These are phyloP conservation scores for Denticeps clupeoides DNA, from an alignment of 2,797 vertebrate genomes.

Conservation along the genomic window DNA sequence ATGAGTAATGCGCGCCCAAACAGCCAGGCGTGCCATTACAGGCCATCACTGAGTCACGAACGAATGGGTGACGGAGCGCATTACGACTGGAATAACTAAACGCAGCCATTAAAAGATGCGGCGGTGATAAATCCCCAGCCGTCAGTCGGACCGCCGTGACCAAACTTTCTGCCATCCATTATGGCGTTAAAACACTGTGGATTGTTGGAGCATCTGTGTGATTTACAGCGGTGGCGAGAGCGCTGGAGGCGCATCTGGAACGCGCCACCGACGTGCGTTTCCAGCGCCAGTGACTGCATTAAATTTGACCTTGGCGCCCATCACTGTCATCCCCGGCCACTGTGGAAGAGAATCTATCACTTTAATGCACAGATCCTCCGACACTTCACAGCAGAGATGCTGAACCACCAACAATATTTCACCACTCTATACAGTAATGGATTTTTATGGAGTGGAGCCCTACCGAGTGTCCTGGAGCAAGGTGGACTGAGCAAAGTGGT, in stretches of 20 bases:
- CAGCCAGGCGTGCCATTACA: constrained; percentile 43
- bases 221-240: too few relatives aligned
- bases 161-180: too few relatives aligned
- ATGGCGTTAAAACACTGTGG: too few relatives aligned
- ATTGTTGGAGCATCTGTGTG: too few relatives aligned
- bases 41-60: constrained; percentile 48
- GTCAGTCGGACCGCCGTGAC: too few relatives aligned
- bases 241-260: too few relatives aligned
- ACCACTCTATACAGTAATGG: background rate
- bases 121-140: too few relatives aligned
- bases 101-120: constrained; percentile 28
- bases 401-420: background rate
- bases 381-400: background rate
- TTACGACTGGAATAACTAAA: constrained; percentile 42
- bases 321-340: too few relatives aligned
- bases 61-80: constrained; percentile 42
- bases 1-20: constrained; percentile 49
- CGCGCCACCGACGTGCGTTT: too few relatives aligned
- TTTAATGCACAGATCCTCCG: background rate
- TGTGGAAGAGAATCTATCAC: background rate
- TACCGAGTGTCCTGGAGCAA: background rate
- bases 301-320: too few relatives aligned
- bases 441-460: background rate
- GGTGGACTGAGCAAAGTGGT: background rate
- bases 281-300: too few relatives aligned